Evolutionary conservation across 2,113 vertebrate genomes (phyloP), one percentile per base, ranked within the genome.

Genomic region (Upupa epops): DNA sequence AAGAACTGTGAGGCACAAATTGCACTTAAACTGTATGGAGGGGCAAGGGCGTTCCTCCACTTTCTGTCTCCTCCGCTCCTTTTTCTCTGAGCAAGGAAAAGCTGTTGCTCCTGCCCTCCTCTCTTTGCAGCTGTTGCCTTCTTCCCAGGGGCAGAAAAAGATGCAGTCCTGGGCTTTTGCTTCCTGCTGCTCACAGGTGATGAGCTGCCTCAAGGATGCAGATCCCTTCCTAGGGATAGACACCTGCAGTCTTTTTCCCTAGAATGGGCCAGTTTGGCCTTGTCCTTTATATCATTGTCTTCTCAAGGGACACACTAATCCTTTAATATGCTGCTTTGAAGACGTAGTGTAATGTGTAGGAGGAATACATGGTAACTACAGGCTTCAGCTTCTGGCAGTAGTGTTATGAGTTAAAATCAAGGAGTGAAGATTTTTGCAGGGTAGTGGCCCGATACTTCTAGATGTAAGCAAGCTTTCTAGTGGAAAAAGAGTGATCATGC

Each of bases 1-100:
- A 9, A 52, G 36, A 21, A 7, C 10, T 0, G 0, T 0, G 1
- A n/a, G 60, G 42, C 34, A 63, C 17, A 37, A 36, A 31, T 2
- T 20, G 14, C 40, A 63, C 26, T 18, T 48, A 29, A 37, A n/a
- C 5, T 1, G 5, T 20, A 31, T 0, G 19, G n/a, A 77, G 45
- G 8, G 9, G 3, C 37, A 70, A n/a, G 18, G 2, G 3, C 22
- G 12, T 48, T 75, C 60, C 29, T 59, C 34, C 12, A 19, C 29
- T 5, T 34, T 46, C 36, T n/a, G 10, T 51, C 31, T 54, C 21
- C 49, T 59, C 24, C 37, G 24, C 9, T 0, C 2, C 19, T 45
- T 40, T 14, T 13, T 10, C 14, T 18, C 18, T 0, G 1, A 46
- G 29, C 15, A 49, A 56, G 28, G 13, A 71, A 71, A 21, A 31